Base-by-base conservation (phyloP, 1,140 invertebrate genomes). In the Tetraneura akinire region DNA sequence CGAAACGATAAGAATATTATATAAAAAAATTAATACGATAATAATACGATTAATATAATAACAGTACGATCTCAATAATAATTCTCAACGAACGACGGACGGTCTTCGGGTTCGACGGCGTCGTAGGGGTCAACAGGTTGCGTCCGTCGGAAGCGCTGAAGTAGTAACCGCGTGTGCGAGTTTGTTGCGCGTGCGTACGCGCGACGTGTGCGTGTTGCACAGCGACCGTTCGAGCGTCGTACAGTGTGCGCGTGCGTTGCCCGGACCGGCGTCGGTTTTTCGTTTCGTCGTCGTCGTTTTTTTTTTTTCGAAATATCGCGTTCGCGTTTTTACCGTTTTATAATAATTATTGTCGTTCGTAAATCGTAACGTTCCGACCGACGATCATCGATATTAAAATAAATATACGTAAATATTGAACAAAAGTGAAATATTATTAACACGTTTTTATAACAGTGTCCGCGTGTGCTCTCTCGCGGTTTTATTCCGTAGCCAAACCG, bases 201-300 rank as follows among this genome's bases (percentile, higher is more conserved):
- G 23, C 26, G 16, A 10, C n/a, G 70, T 51, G 68, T 71, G 68
- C 49, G 70, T 32, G 70, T 73, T 55, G 51, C 71, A 42, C 71
- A 74, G 51, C 71, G 51, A 74, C 71, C 71, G 71, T 74, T 74
- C 21, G 32, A 37, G 47, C 71, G 71, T 74, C 71, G 29, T 55
- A 37, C 1, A 11, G 71, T 57, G 51, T 57, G 71, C 71, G 71
- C 71, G 71, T 74, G 71, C 71, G 71, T 74, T 57, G 5, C 8
- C 14, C 71, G n/a, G 23, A 8, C 16, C 23, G 68, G 11, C 64
- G n/a, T 16, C 11, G 37, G 4, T 23, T 14, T 47, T 68, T 68
- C 18, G 10, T 26, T 18, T 23, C 18, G 47, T 13, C 14, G 37
- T 26, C 37, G 13, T 37, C 3, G 32, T 64, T 64, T 57, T 26